Evolutionary conservation across 2,888 invertebrate species (phyloP).

Genomic region (Rhogogaster chlorosoma): DNA sequence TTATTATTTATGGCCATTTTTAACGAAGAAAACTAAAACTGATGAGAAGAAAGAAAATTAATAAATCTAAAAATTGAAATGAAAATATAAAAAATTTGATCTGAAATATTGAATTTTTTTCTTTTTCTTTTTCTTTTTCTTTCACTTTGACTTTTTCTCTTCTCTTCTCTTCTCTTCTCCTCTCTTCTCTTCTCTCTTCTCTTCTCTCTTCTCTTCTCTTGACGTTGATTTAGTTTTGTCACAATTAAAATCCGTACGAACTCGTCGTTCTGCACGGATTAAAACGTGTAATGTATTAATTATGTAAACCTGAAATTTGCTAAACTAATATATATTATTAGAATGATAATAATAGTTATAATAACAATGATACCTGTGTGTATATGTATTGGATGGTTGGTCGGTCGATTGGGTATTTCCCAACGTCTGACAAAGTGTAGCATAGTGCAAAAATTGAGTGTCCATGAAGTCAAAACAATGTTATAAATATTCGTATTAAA

Average conservation of each 20-base stretch:
- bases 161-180: background rate
- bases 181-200: constrained; percentile 1
- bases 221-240: constrained; percentile 20
- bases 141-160: too few relatives aligned
- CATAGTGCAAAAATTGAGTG: constrained; percentile 36
- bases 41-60: too few relatives aligned
- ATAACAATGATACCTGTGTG: constrained; percentile 43
- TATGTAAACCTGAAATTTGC: constrained; percentile 29
- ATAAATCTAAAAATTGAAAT: background rate
- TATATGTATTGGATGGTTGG: constrained; percentile 40
- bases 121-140: constrained; percentile 7
- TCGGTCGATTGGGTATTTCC: constrained; percentile 40
- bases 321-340: constrained; percentile 42
- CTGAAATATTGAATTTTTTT: background rate
- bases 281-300: constrained; percentile 25
- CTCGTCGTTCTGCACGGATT: constrained; percentile 6
- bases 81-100: background rate
- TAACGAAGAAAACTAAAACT: background rate
- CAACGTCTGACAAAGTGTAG: constrained; percentile 55
- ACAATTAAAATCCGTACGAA: background rate
- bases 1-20: background rate
- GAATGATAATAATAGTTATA: constrained; percentile 28
- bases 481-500: background rate
- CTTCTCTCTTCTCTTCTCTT: background rate
- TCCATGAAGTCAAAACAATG: constrained; percentile 41